These are phyloP conservation scores for zebrafish (Danio rerio) DNA, from an alignment of 2,113 vertebrate species.

Conservation along the genomic window GRCz12tu NC_133181.1:48017501-48018000, in stretches of 20 bases:
- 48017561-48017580: conserved; percentile 58
- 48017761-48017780: conserved; percentile 47
- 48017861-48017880: conserved; percentile 52
- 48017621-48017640: conserved; percentile 35
- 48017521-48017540: conserved; percentile 76
- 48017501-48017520: conserved; percentile 77
- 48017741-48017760: conserved; percentile 44
- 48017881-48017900: conserved; percentile 55
- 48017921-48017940: conserved; percentile 58
- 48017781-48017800: conserved; percentile 44
- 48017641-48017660: conserved; percentile 34
- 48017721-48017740: conserved; percentile 33
- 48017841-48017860: conserved; percentile 28
- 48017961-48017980: conserved; percentile 42
- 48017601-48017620: conserved; percentile 48
- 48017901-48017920: conserved; percentile 57
- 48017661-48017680: conserved; percentile 30
- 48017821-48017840: conserved; percentile 53
- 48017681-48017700: conserved; percentile 42
- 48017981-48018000: conserved; percentile 7
- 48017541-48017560: conserved; percentile 72
- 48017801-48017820: conserved; percentile 31
- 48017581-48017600: conserved; percentile 69
- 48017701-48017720: conserved; percentile 36
- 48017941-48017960: conserved; percentile 55